Evolutionary conservation across 2,113 vertebrate species (phyloP).

Genomic region (Nothobranchius kuhntae): DNA sequence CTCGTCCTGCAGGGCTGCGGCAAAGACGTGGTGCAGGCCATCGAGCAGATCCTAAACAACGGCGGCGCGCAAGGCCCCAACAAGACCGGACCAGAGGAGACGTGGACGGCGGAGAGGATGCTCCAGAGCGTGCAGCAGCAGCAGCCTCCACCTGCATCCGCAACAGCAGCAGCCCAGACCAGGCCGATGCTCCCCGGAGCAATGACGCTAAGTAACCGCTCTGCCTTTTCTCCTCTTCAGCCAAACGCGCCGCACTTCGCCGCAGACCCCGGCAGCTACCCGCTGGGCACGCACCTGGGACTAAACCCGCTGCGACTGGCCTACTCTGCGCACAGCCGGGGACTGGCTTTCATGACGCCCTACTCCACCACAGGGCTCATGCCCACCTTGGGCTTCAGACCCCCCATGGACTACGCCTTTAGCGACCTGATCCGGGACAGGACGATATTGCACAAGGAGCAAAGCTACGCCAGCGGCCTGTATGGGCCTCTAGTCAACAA

Average conservation of each 20-base stretch:
- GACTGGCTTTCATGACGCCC: conserved; percentile 97
- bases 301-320: conserved; percentile 95
- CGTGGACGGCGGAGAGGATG: conserved; percentile 86
- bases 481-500: conserved; percentile 97
- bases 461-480: conserved; percentile 86
- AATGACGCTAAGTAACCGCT: conserved; percentile 95
- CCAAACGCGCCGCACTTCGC: conserved; percentile 93
- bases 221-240: conserved; percentile 95
- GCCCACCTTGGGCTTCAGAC: conserved; percentile 96
- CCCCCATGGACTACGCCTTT: conserved; percentile 98
- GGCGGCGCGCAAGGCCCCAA: conserved; percentile 71
- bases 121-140: conserved; percentile 79
- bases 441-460: conserved; percentile 94
- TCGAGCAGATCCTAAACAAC: conserved; percentile 99
- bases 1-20: conserved; percentile 97
- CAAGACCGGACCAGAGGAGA: conserved; percentile 78
- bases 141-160: conserved; percentile 79
- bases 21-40: conserved; percentile 98
- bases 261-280: conserved; percentile 88
- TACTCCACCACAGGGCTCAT: conserved; percentile 96
- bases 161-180: conserved; percentile 53
- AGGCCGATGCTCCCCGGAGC: conserved; percentile 91
- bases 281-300: conserved; percentile 90
- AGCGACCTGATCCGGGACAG: conserved; percentile 98
- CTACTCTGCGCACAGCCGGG: conserved; percentile 96